Percentiles rank a stretch among this genome's conserved stretches.
phyloP scores from a whole-genome alignment of 2,797 vertebrate genomes.

The Onychomys torridus region DNA sequence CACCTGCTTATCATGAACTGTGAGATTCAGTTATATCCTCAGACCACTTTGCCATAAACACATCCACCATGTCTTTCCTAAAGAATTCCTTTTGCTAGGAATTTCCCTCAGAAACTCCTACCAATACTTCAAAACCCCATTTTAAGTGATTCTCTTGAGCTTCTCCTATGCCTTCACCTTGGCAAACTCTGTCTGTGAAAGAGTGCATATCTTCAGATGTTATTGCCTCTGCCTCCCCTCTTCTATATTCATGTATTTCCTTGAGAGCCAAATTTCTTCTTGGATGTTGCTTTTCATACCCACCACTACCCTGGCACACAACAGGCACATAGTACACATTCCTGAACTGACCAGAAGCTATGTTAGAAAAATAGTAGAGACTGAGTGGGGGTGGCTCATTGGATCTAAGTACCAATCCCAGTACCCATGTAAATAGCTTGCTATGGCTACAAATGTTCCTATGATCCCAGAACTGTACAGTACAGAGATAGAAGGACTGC shows the following conservation, averaged over 20 bases:
- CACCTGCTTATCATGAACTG: neutral
- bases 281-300: neutral
- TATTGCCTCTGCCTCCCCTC: neutral
- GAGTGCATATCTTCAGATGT: accelerated
- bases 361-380: neutral
- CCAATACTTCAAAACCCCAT: neutral
- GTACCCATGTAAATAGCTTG: no score
- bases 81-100: neutral
- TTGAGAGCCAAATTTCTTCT: neutral
- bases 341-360: neutral
- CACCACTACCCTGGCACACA: neutral
- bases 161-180: accelerated
- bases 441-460: no score
- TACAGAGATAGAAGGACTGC: neutral
- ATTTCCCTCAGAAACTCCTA: neutral
- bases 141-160: neutral
- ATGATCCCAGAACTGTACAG: no score
- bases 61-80: neutral
- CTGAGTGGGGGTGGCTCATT: neutral
- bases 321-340: neutral
- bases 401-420: no score
- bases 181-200: neutral
- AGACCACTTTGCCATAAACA: neutral
- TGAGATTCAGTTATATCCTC: accelerated
- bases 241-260: neutral